Evolutionary conservation across 2,888 invertebrate genomes (phyloP), one percentile per base, ranked within the genome.

Genomic region (Trisateles emortualis): DNA sequence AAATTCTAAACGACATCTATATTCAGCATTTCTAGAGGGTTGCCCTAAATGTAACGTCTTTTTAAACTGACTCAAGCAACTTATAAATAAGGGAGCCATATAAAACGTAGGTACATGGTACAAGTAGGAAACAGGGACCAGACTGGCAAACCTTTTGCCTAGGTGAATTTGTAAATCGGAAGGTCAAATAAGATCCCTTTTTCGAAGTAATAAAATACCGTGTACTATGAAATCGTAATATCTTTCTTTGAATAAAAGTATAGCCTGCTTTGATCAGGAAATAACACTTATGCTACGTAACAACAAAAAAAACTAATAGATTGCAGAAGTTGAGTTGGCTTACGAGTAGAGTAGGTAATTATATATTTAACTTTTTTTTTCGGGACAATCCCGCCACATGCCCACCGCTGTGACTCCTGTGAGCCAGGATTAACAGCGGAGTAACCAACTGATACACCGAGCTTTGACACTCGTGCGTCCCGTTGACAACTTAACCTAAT

Each of bases 21-120:
- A 32, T 11, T n/a, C 11, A 11, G 32, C n/a, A 32, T 32, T 32
- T 32, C 32, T 11, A 11, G 11, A 32, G 4, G 32, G 3, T 6
- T 32, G 11, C 3, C 30, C 33, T 14, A 3, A 29, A 10, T 2
- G 10, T 19, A 3, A 14, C 13, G 1, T 40, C 26, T 30, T 51
- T 39, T 38, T 26, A 40, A 47, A 60, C 59, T 46, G 30, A 46
- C 19, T 4, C n/a, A 38, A 13, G 32, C 29, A 33, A 29, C 22
- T 42, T 11, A 30, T 29, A 36, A 11, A 30, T 38, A 41, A 49
- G 16, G 35, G 40, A 14, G 38, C 5, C 52, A 52, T 42, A 67
- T 62, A 66, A 63, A 72, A 57, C 58, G 52, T n/a, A n/a, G n/a
- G n/a, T 63, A 59, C 44, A 66, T 54, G 59, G 54, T 66, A 64